Base-by-base conservation (phyloP, 2,113 vertebrate genomes). In the Pollachius pollachius region DNA sequence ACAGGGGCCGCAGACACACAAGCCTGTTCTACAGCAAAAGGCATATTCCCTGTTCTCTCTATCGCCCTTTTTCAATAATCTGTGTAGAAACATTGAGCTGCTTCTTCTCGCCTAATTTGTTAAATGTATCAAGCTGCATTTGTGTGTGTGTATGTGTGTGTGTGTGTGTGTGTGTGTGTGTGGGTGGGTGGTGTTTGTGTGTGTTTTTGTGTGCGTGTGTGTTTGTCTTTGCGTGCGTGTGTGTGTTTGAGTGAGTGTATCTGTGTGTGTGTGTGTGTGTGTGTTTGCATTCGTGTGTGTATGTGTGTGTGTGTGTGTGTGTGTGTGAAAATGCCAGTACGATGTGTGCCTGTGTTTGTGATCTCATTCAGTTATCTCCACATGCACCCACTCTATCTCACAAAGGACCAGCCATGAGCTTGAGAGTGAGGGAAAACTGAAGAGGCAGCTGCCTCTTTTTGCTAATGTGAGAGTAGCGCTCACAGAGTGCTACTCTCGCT, bases 381-480 rank as follows among this genome's bases (percentile, higher is more conserved):
- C 89, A 89, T 91, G 88, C 83, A 84, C 78, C 89, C 87, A 88
- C 88, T 91, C 80, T 66, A 74, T 72, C 79, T 78, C 83, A 89
- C 87, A 89, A 91, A 89, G 79, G 83, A 65, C 82, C 74, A 84
- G 82, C 78, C 74, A 84, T 73, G 80, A 86, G 82, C 84, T 84
- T 75, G 69, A 82, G 78, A 80, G 82, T 83, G 84, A 80, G 78
- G 82, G 79, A 75, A 83, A 78, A 81, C 79, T 89, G 85, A 85
- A 87, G 89, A 88, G 88, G 87, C 89, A 91, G 89, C 89, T 91
- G 89, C 84, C 75, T 87, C 88, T 88, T 30, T 30, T 86, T 79
- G 77, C 88, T 85, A 79, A 81, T 84, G 77, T 67, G 82, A 83
- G 82, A 84, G 72, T 75, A 75, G 84, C 72, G 83, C 73, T 81